phyloP scores from a whole-genome alignment of 2,113 vertebrate species.

The Silurus glanis region DNA sequence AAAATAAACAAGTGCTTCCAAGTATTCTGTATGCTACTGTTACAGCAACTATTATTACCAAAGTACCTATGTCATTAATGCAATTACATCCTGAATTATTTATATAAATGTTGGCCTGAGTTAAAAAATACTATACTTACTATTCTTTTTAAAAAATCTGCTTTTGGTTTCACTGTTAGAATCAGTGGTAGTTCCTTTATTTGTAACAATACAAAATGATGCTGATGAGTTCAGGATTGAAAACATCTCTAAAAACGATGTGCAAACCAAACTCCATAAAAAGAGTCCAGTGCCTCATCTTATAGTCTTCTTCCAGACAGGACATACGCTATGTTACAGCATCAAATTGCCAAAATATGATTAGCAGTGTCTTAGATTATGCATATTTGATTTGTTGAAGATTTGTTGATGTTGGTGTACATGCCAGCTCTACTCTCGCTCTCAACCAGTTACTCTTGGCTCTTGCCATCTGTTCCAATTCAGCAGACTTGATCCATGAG shows the following conservation, averaged over 20 bases:
- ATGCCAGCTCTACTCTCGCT: conserved; percentile 34
- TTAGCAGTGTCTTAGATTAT: not conserved
- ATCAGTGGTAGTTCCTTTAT: not conserved
- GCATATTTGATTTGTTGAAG: conserved; percentile 6
- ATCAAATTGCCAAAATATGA: not conserved
- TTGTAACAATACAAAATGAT: conserved; percentile 7
- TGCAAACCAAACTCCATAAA: not conserved
- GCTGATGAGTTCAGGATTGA: not conserved
- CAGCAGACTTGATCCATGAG: conserved; percentile 45
- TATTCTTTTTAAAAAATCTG: not conserved
- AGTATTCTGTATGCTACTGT: not conserved
- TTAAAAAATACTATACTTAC: not conserved
- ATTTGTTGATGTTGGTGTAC: conserved; percentile 40
- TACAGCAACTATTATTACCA: not conserved
- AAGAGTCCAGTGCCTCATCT: not conserved
- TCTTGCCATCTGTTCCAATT: conserved; percentile 71
- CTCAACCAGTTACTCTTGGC: conserved; percentile 70
- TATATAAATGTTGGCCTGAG: not conserved
- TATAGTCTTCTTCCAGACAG: not conserved
- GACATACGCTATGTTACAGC: not conserved
- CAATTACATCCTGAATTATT: not conserved
- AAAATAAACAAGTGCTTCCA: not conserved
- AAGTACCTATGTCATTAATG: not conserved
- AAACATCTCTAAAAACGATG: not conserved
- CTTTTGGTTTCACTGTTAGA: conserved; percentile 36